Percentiles rank a stretch among this genome's conserved stretches.
Evolutionary conservation across 1,140 invertebrate genomes (phyloP).

Genomic region (Lysiphlebus fabarum): DNA sequence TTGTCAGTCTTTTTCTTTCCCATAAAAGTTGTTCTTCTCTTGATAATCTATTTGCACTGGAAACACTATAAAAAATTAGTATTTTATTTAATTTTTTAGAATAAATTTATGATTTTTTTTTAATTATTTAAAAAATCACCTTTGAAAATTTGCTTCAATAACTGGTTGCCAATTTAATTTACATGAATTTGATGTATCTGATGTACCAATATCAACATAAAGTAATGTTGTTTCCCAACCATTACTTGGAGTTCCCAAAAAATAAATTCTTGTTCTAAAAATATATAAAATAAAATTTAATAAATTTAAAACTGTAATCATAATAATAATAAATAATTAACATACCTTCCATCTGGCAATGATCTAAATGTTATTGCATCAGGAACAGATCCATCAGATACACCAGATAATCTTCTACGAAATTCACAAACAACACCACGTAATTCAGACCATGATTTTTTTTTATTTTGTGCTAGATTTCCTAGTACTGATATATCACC

Average conservation of each 20-base stretch:
- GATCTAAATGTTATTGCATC: conserved; percentile 76
- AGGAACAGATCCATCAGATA: conserved; percentile 73
- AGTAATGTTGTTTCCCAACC: conserved; percentile 85
- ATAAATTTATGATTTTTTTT: background rate
- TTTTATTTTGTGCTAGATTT: conserved; percentile 21
- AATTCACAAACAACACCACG: conserved; percentile 78
- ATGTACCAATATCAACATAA: conserved; percentile 74
- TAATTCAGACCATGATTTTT: conserved; percentile 74
- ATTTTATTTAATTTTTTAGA: background rate
- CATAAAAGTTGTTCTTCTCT: conserved; percentile 86
- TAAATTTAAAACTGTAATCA: background rate
- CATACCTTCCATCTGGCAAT: conserved; percentile 64
- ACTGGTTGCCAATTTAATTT: conserved; percentile 69
- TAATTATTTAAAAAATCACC: conserved; percentile 35
- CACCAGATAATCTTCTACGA: conserved; percentile 69
- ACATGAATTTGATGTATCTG: conserved; percentile 52
- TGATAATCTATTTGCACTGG: conserved; percentile 61
- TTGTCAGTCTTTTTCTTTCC: conserved; percentile 84
- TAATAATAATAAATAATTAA: background rate
- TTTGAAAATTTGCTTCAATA: conserved; percentile 71
- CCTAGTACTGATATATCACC: conserved; percentile 24
- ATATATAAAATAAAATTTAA: background rate
- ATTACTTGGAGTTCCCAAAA: conserved; percentile 78
- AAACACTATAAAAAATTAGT: conserved; percentile 35
- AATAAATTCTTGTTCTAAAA: conserved; percentile 76